phyloP scores from a whole-genome alignment of 2,797 vertebrate species.

The Coregonus ussuriensis region DNA sequence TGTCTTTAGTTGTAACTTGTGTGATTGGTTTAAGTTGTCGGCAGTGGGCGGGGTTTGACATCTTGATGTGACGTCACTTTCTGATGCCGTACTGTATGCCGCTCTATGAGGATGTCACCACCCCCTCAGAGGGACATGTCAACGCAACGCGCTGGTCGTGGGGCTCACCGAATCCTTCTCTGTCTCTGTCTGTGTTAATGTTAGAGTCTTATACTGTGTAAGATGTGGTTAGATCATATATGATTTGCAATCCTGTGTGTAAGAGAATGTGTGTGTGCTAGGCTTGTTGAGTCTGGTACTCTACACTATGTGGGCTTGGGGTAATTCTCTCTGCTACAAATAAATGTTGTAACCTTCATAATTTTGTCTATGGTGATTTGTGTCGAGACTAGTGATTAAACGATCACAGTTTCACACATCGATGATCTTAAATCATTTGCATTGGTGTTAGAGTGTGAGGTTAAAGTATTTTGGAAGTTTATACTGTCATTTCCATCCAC shows the following conservation, averaged over 20 bases:
- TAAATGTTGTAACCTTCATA: constrained; percentile 34
- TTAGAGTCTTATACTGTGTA: neutral
- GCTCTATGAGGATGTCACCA: neutral
- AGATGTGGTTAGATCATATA: neutral
- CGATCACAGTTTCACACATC: too few relatives aligned
- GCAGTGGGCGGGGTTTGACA: neutral
- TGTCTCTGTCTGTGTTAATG: constrained; percentile 46
- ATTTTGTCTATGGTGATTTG: constrained; percentile 17
- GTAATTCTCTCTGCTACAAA: constrained; percentile 37
- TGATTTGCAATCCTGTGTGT: constrained; percentile 4
- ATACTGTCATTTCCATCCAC: neutral
- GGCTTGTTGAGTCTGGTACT: constrained; percentile 19
- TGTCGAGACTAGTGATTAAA: neutral
- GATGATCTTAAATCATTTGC: neutral
- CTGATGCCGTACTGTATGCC: neutral
- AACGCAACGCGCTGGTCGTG: constrained; percentile 76
- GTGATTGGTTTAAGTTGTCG: neutral
- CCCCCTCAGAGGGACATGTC: constrained; percentile 17
- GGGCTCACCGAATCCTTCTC: constrained; percentile 39
- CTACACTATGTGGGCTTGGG: constrained; percentile 4
- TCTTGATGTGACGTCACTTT: neutral
- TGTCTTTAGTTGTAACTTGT: constrained; percentile 19
- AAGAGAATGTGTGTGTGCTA: neutral
- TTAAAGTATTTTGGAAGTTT: neutral
- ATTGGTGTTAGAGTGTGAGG: neutral